A percentile compares a stretch with the other conserved stretches of the same genome.
These are phyloP conservation scores for Trematocara unimaculatum DNA, from an alignment of 2,113 vertebrate species.

Conservation along the genomic window DNA sequence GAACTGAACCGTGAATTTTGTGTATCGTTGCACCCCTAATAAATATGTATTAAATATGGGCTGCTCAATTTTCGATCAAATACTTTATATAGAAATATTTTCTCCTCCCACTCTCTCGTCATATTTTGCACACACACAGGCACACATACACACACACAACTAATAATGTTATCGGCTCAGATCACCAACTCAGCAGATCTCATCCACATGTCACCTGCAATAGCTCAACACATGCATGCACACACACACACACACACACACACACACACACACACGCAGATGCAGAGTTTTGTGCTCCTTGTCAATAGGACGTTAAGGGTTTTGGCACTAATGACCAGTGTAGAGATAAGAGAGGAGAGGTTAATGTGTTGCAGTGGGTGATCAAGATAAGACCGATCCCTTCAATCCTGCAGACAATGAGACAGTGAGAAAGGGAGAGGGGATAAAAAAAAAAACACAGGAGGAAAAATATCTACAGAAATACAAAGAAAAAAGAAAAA, in stretches of 20 bases:
- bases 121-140: background rate
- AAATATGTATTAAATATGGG: background rate
- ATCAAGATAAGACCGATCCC: conserved; percentile 74
- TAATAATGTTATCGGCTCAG: conserved; percentile 65
- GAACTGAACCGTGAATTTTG: too few species aligned
- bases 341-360: conserved; percentile 75
- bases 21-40: too few species aligned
- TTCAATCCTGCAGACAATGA: conserved; percentile 64
- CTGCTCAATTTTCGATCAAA: background rate
- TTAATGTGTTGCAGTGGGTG: conserved; percentile 76
- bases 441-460: background rate
- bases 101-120: background rate
- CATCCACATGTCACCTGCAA: conserved; percentile 51
- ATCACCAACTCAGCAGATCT: conserved; percentile 71
- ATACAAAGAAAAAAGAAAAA: conserved; percentile 5
- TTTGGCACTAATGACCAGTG: conserved; percentile 75
- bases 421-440: conserved; percentile 27
- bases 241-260: background rate
- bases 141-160: conserved; percentile 8
- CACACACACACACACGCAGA: conserved; percentile 2
- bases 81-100: background rate
- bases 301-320: conserved; percentile 71
- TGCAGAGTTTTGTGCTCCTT: conserved; percentile 28
- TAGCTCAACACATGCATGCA: conserved; percentile 36
- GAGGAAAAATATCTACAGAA: background rate